Evolutionary conservation across 2,888 invertebrate species (phyloP).

Genomic region (Monopis laevigella): DNA sequence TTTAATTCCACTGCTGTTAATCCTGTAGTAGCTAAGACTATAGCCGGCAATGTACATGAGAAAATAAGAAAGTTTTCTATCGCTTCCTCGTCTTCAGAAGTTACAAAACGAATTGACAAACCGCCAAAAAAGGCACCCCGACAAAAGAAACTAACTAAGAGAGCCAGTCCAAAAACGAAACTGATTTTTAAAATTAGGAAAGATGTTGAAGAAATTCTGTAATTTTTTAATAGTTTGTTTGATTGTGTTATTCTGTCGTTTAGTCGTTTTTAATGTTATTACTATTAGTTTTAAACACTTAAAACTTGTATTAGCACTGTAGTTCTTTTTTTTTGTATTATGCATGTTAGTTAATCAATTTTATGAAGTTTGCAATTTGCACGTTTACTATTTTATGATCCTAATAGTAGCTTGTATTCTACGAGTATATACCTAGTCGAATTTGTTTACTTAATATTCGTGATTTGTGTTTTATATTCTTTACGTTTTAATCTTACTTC

Average conservation of each 20-base stretch:
- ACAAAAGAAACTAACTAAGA: slow-evolving; percentile 29
- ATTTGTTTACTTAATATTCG: no score
- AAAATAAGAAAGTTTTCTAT: slow-evolving; percentile 46
- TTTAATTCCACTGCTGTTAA: slow-evolving; percentile 22
- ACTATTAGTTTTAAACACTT: no score
- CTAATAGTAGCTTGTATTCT: no score
- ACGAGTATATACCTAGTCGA: no score
- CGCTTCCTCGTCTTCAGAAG: slow-evolving; percentile 28
- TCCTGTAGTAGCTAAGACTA: slow-evolving; percentile 33
- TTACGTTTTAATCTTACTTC: no score
- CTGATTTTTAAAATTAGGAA: slow-evolving; percentile 47
- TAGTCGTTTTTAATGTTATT: no score
- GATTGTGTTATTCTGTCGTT: neutral
- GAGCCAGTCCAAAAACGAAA: slow-evolving; percentile 41
- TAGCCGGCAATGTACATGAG: slow-evolving; percentile 50
- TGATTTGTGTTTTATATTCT: no score
- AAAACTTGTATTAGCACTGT: no score
- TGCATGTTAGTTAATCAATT: no score
- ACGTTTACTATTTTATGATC: no score
- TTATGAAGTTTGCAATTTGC: no score
- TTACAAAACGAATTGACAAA: slow-evolving; percentile 28
- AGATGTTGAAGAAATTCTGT: slow-evolving; percentile 50
- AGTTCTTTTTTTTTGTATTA: no score
- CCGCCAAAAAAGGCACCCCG: slow-evolving; percentile 37
- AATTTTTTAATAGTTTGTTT: slow-evolving; percentile 18